Evolutionary conservation across 1,140 invertebrate genomes (phyloP), one percentile per base, ranked within the genome.

Genomic region (Ditylenchus dipsaci): DNA sequence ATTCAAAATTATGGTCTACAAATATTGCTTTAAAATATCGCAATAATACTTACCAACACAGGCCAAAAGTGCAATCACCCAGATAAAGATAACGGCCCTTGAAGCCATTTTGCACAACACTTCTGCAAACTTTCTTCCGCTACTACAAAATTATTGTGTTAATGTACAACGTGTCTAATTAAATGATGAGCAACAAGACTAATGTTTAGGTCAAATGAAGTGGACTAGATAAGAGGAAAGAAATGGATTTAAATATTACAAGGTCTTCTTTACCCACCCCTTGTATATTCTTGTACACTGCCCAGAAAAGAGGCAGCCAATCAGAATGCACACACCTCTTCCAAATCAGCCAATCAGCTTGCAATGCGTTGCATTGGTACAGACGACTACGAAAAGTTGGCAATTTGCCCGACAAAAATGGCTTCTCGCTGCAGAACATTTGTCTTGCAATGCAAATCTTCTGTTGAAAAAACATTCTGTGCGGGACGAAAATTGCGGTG

Each of bases 21-120:
- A 53, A 21, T 5, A 13, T 33, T 23, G 60, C 3, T 62, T 21
- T 26, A 5, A 15, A 62, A 62, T 21, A 5, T 62, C 9, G 23
- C 21, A 33, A 62, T n/a, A 62, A 21, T 3, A 62, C 21, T 62
- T 62, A 65, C 63, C 63, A 38, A 65, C 19, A 23, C n/a, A 65
- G 17, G 61, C 57, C 42, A 63, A n/a, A 27, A 63, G 33, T 13
- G 65, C 65, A 1, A 27, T 30, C 5, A 75, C n/a, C 67, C 68
- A 71, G 21, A 71, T 67, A 11, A 71, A 27, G n/a, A 29, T 68
- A 33, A 68, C 33, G n/a, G 21, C 26, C n/a, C 30, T 30, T 7
- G 69, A 75, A 15, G 60, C 69, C 69, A 71, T 71, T 29, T 61
- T 29, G 13, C 7, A 53, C n/a, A n/a, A n/a, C n/a, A n/a, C n/a